Evolutionary conservation across 2,113 vertebrate species (phyloP), one percentile per base, ranked within the genome.

Genomic region (Podarcis cretensis): DNA sequence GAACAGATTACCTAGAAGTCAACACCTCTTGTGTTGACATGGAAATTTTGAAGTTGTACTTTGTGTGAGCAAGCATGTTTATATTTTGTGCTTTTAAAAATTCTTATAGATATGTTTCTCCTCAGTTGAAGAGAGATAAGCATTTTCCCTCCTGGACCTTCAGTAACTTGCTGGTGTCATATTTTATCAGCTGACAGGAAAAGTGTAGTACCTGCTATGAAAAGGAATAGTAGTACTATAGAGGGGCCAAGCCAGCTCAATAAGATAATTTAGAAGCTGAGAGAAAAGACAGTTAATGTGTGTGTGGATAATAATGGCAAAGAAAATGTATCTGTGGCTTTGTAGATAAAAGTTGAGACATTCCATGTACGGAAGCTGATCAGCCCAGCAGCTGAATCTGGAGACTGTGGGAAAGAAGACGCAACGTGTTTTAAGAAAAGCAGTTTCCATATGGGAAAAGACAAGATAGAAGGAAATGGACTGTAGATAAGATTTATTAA

Each of bases 191-290:
- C 69, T 66, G 80, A 48, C 35, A 25, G 57, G 37, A 27, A 76
- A 88, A 81, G 43, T 88, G 71, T 76, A 71, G 35, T 76, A 87
- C 27, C 69, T 88, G 71, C 37, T 76, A 37, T 48, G 80, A 43
- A 48, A 76, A 88, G 57, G 59, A 83, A 88, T 66, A 35, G 5
- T 66, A 66, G 65, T 35, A 76, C 20, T 20, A 76, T 66, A 88
- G 80, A 71, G 35, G 2, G 23, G 20, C 7, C 57, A 35, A 76
- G 71, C n/a, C 69, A 66, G 57, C 37, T 65, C 57, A 83, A 27
- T 88, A 83, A 88, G 71, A 74, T 88, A 83, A 83, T 76, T 88
- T 48, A 65, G 80, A 88, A 80, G 71, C 13, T 30, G 48, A 27
- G 80, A 76, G 32, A 43, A 65, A 83, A 82, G 69, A 23, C 85